A percentile compares a stretch with the other conserved stretches of the same genome.
These are phyloP conservation scores for Aradophagus sp. DNA, from an alignment of 1,140 invertebrate species.

Conservation along the genomic window DNA sequence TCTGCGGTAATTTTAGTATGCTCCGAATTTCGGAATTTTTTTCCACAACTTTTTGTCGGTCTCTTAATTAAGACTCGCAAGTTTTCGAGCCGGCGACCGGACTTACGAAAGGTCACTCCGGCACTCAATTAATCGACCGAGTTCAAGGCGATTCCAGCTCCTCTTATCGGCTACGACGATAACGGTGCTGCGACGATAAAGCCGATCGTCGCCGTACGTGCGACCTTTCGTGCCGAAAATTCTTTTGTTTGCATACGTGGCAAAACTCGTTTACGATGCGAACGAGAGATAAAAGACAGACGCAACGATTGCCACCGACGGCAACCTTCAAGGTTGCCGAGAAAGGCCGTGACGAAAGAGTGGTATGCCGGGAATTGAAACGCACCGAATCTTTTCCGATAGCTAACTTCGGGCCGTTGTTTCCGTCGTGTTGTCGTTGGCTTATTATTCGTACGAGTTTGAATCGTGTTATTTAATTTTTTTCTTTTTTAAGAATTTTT, in stretches of 20 bases:
- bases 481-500: too few species aligned
- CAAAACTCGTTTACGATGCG: conserved; percentile 33
- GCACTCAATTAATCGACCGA: conserved; percentile 47
- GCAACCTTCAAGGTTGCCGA: conserved; percentile 37
- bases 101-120: conserved; percentile 31
- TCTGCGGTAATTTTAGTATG: too few species aligned
- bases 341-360: conserved; percentile 10
- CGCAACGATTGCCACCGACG: conserved; percentile 21
- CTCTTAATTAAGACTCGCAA: too few species aligned
- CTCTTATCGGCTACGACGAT: conserved; percentile 33
- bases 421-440: too few species aligned
- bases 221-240: conserved; percentile 43
- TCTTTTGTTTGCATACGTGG: conserved; percentile 40
- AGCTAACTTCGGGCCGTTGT: too few species aligned
- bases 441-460: too few species aligned
- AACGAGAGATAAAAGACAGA: conserved; percentile 37
- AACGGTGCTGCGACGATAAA: conserved; percentile 41
- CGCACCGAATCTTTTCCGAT: too few species aligned
- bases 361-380: neutral
- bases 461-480: too few species aligned
- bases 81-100: too few species aligned
- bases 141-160: conserved; percentile 36
- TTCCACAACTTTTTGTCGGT: too few species aligned
- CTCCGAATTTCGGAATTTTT: too few species aligned
- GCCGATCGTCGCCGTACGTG: conserved; percentile 31